Evolutionary conservation across 2,113 vertebrate genomes (phyloP).

Genomic region (Eurystomus gularis): DNA sequence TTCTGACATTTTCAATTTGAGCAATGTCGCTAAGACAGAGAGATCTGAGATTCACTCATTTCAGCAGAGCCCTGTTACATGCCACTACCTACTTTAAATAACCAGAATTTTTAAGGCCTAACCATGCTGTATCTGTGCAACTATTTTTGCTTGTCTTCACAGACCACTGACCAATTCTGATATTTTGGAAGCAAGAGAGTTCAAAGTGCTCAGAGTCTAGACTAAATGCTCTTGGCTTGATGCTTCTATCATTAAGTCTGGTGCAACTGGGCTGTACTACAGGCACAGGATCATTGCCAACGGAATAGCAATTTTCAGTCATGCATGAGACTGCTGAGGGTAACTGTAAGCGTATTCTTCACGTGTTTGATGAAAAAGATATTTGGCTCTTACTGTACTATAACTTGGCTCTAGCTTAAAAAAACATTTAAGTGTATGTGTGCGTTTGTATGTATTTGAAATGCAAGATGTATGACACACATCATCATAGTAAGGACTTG

Average conservation of each 20-base stretch:
- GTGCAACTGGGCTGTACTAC: not conserved
- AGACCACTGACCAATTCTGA: not conserved
- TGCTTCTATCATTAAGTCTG: not conserved
- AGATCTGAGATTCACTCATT: conserved; percentile 50
- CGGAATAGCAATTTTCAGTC: not conserved
- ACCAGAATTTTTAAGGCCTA: conserved; percentile 24
- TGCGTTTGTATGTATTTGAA: not conserved
- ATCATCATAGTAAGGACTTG: not conserved
- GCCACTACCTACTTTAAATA: conserved; percentile 28
- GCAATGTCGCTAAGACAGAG: conserved; percentile 46
- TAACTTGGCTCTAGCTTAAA: not conserved
- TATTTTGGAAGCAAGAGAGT: not conserved
- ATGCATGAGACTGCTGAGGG: not conserved
- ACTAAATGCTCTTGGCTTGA: not conserved
- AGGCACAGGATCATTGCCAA: not conserved
- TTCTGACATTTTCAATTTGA: conserved; percentile 69
- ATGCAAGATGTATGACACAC: not conserved
- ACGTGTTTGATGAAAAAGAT: not conserved
- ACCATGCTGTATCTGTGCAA: not conserved
- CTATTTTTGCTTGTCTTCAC: conserved; percentile 1
- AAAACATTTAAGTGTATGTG: not conserved
- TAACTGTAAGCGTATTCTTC: not conserved
- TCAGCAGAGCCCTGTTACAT: not conserved
- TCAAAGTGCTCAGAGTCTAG: not conserved
- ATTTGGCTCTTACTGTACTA: not conserved